Base-by-base conservation (phyloP, 2,888 invertebrate species). In the Andrena dorsata region DNA sequence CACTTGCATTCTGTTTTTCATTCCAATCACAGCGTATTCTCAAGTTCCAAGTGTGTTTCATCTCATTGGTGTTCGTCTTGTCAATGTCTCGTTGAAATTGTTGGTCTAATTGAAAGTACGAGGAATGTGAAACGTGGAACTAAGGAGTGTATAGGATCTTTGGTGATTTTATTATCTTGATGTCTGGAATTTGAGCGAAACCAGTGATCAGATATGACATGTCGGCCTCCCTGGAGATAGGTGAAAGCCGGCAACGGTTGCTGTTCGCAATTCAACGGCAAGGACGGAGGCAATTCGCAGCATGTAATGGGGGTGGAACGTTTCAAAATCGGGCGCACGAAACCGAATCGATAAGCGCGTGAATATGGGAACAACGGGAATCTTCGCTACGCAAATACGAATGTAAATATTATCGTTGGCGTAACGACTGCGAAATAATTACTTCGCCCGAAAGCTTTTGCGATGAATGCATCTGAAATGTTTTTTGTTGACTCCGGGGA, bases 371-470 rank as follows among this genome's bases (percentile, higher is more conserved):
- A 47, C 35, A 49, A 20, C 66, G 32, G 30, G 3, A 23, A 26
- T 35, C 53, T 41, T 13, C 28, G 56, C 30, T 49, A 41, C 63
- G 63, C 23, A 72, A 71, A 66, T 30, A 51, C 28, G 49, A 30
- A 28, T 30, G 66, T 30, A 66, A 68, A 68, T 51, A 68, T 53
- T 68, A 30, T 30, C 30, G 30, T 6, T 35, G 41, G 41, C 64
- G 23, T 6, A 41, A 41, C 63, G 61, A 10, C 23, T 20, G 41
- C 30, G 16, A 41, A 53, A n/a, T 56, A 58, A 73, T 73, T 73
- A 73, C 41, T 41, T 16, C 41, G 30, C 65, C 56, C 41, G 20
- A 30, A 32, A 61, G 61, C 41, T 32, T 30, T 23, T 8, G 2
- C 16, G 8, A 30, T 41, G 41, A n/a, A 56, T 28, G n/a, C 5